phyloP scores from a whole-genome alignment of 2,888 invertebrate species.

The Temnothorax rugatulus region DNA sequence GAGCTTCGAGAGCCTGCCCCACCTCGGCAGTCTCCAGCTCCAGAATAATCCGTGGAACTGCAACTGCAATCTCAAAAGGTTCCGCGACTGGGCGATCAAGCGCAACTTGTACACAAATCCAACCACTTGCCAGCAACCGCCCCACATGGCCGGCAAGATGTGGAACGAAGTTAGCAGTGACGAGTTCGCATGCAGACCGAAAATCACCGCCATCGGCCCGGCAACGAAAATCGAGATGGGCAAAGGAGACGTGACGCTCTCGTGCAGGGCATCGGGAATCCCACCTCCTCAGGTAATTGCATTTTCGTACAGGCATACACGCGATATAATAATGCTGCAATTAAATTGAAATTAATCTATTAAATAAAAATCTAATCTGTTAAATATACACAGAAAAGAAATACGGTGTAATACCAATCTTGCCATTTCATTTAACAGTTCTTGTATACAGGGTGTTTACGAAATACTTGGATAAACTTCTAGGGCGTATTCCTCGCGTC shows the following conservation, averaged over 20 bases:
- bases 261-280: conserved; percentile 92
- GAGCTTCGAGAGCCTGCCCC: conserved; percentile 89
- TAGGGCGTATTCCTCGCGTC: no score
- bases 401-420: background rate
- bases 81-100: conserved; percentile 92
- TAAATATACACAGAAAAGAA: background rate
- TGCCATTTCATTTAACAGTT: background rate
- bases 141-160: conserved; percentile 89
- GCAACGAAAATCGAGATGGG: conserved; percentile 88
- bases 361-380: background rate
- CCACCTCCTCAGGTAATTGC: conserved; percentile 90
- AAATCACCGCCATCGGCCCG: conserved; percentile 87
- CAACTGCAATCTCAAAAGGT: conserved; percentile 93
- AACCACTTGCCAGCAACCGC: conserved; percentile 91
- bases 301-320: background rate
- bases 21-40: conserved; percentile 91
- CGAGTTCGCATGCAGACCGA: conserved; percentile 94
- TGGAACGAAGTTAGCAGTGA: conserved; percentile 92
- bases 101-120: conserved; percentile 92
- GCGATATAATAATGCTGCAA: background rate
- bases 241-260: conserved; percentile 90
- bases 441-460: no score
- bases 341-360: background rate
- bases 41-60: conserved; percentile 96
- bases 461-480: no score